Conservation (phyloP, 1,140 invertebrate species). For the Stegodyphus mimosarum region DNA sequence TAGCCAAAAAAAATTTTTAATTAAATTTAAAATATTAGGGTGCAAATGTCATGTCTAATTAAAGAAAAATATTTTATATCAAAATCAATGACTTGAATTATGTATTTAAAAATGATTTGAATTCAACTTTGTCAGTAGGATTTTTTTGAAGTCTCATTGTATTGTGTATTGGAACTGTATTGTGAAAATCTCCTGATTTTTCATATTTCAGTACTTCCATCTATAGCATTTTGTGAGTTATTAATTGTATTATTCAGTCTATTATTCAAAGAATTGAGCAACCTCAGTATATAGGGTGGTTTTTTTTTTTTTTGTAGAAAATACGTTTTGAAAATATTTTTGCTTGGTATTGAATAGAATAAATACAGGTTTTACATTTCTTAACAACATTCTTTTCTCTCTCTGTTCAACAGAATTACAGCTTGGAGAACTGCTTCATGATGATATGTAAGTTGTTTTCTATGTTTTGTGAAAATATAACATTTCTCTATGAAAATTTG, state of each 20-base stretch:
- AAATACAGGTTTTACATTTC: not conserved
- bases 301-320: not conserved
- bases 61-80: too few species aligned
- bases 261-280: too few species aligned
- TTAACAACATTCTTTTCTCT: conserved; percentile 18
- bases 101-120: too few species aligned
- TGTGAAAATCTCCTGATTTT: too few species aligned
- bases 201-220: too few species aligned
- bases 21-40: too few species aligned
- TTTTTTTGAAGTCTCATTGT: too few species aligned
- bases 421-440: conserved; percentile 88
- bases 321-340: not conserved
- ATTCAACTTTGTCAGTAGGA: too few species aligned
- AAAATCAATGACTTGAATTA: too few species aligned
- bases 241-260: not conserved
- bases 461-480: not conserved
- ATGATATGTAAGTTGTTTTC: conserved; percentile 75
- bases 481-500: not conserved
- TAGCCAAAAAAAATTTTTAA: too few species aligned
- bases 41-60: too few species aligned
- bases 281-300: not conserved
- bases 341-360: not conserved
- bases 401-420: conserved; percentile 76
- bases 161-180: too few species aligned
- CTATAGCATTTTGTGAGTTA: not conserved